Percentiles rank a stretch among this genome's conserved stretches.
These are phyloP conservation scores for Thalassaphorura encarpata DNA, from an alignment of 1,140 invertebrate species.

Conservation along the genomic window DNA sequence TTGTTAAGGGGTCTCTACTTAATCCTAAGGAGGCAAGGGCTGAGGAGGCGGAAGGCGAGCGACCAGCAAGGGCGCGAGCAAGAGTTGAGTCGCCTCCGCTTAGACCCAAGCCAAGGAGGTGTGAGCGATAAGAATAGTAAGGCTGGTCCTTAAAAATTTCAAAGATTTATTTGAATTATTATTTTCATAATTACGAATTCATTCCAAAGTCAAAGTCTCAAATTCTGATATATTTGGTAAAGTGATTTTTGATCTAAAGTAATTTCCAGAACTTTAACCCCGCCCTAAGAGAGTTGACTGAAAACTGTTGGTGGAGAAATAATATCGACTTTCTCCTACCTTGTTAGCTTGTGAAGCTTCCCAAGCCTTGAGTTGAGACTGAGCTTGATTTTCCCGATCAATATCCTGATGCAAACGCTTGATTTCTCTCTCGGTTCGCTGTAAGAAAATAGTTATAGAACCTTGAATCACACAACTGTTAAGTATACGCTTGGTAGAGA, in stretches of 20 bases:
- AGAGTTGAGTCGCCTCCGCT: slow-evolving; percentile 32
- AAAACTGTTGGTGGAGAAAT: too few relatives aligned
- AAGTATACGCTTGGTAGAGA: background rate
- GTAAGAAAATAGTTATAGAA: background rate
- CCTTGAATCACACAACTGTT: too few relatives aligned
- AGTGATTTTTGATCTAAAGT: too few relatives aligned
- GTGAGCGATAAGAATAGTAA: slow-evolving; percentile 45
- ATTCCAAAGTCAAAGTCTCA: too few relatives aligned
- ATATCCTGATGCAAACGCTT: slow-evolving; percentile 25
- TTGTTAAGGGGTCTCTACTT: slow-evolving; percentile 36
- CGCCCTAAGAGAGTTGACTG: too few relatives aligned
- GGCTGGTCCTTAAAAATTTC: slow-evolving; percentile 33
- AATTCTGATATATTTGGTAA: too few relatives aligned
- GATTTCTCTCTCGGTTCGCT: slow-evolving; percentile 26
- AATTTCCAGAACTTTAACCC: too few relatives aligned
- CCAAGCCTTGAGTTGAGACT: slow-evolving; percentile 18
- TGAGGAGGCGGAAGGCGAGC: slow-evolving; percentile 32
- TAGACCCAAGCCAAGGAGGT: slow-evolving; percentile 40
- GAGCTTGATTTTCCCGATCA: slow-evolving; percentile 25
- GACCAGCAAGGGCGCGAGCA: slow-evolving; percentile 27
- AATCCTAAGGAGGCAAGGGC: slow-evolving; percentile 41
- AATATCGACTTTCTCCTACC: too few relatives aligned
- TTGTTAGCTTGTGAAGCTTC: slow-evolving; percentile 19
- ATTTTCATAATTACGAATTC: too few relatives aligned
- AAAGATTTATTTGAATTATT: too few relatives aligned